A percentile compares a stretch with the other conserved stretches of the same genome.
Evolutionary conservation across 2,888 invertebrate genomes (phyloP).

Genomic region (Agonum fuliginosum): DNA sequence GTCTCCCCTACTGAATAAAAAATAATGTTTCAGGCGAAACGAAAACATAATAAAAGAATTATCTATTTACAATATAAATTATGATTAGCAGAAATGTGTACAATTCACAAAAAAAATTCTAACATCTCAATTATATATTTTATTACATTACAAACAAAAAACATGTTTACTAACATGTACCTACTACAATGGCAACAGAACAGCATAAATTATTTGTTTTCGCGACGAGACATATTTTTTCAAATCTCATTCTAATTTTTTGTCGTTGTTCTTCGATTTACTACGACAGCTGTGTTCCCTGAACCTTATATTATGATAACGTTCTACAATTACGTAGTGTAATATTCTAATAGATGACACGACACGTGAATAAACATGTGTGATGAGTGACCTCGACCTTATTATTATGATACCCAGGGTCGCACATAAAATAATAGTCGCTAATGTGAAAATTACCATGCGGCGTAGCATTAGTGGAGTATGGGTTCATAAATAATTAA

Average conservation of each 20-base stretch:
- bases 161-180: not conserved
- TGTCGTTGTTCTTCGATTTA: not conserved
- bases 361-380: conserved; percentile 36
- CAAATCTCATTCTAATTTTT: not conserved
- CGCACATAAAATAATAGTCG: conserved; percentile 38
- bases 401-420: conserved; percentile 18
- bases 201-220: conserved; percentile 3
- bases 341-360: conserved; percentile 3
- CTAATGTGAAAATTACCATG: conserved; percentile 20
- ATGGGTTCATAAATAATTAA: not conserved
- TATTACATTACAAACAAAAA: not conserved
- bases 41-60: no score
- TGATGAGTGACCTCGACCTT: conserved; percentile 33
- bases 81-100: no score
- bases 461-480: not conserved
- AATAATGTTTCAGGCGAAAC: no score
- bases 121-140: no score
- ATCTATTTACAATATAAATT: no score
- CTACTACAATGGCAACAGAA: not conserved
- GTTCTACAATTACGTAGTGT: conserved; percentile 8
- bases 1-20: no score
- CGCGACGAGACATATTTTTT: not conserved
- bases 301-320: no score
- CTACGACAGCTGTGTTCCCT: not conserved
- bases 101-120: no score